Evolutionary conservation across 2,888 invertebrate genomes (phyloP).

Genomic region (Abrostola triplasia): DNA sequence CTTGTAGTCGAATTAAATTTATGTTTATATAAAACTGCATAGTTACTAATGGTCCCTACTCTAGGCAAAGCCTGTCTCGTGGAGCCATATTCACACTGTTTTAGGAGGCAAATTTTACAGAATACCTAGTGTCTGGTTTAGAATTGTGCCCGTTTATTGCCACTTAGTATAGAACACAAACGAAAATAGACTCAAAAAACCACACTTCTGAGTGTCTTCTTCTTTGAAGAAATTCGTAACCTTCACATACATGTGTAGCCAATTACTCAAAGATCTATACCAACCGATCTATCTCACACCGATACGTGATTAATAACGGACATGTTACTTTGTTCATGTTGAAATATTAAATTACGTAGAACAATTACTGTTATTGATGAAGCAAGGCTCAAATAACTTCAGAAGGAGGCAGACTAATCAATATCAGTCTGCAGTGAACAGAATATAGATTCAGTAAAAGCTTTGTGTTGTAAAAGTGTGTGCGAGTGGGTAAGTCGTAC

Average conservation of each 20-base stretch:
- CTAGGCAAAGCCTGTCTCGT: too few species aligned
- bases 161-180: too few species aligned
- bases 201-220: not conserved
- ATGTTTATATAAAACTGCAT: too few species aligned
- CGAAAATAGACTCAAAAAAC: too few species aligned
- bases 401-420: conserved; percentile 47
- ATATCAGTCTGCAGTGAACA: conserved; percentile 22
- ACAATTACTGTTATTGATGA: conserved; percentile 57
- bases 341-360: conserved; percentile 51
- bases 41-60: too few species aligned
- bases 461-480: not conserved
- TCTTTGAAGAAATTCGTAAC: not conserved
- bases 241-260: not conserved
- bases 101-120: too few species aligned
- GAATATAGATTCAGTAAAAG: conserved; percentile 11
- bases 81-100: too few species aligned
- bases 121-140: too few species aligned
- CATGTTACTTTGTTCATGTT: conserved; percentile 29
- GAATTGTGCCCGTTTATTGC: too few species aligned
- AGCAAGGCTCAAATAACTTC: conserved; percentile 47
- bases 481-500: not conserved
- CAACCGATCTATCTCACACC: conserved; percentile 30
- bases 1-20: too few species aligned
- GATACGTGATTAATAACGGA: conserved; percentile 45
- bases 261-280: conserved; percentile 22